Conservation (phyloP, 35 echinoderm and acorn worm species). For the Nesometra sesokonis region DNA sequence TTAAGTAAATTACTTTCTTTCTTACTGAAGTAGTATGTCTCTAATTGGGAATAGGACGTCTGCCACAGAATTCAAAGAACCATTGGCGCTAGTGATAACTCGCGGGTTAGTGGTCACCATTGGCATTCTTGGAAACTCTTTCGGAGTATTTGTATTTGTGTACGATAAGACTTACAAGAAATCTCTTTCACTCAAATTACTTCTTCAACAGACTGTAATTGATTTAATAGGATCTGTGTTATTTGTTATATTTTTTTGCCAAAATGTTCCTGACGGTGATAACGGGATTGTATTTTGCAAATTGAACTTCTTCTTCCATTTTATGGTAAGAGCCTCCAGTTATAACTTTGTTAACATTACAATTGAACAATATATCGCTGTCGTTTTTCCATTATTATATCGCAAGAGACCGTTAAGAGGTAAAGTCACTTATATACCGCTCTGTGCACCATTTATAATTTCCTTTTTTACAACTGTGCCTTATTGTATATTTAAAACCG, state of each 20-base stretch:
- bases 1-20: no score
- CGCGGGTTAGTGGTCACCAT: no score
- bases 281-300: neutral
- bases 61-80: no score
- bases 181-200: neutral
- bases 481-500: neutral
- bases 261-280: neutral
- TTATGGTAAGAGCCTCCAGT: neutral
- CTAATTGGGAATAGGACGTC: no score
- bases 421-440: neutral
- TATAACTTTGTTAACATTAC: neutral
- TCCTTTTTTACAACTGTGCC: neutral
- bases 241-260: neutral
- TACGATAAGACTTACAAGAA: neutral
- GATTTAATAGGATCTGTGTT: neutral
- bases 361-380: neutral
- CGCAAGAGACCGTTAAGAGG: neutral
- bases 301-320: no score
- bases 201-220: neutral
- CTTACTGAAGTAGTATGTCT: no score
- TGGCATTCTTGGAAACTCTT: no score
- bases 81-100: no score
- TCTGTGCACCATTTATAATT: neutral
- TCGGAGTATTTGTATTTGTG: neutral
- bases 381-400: neutral